Base-by-base conservation (phyloP, 1,140 invertebrate genomes). In the Acarapis woodi region DNA sequence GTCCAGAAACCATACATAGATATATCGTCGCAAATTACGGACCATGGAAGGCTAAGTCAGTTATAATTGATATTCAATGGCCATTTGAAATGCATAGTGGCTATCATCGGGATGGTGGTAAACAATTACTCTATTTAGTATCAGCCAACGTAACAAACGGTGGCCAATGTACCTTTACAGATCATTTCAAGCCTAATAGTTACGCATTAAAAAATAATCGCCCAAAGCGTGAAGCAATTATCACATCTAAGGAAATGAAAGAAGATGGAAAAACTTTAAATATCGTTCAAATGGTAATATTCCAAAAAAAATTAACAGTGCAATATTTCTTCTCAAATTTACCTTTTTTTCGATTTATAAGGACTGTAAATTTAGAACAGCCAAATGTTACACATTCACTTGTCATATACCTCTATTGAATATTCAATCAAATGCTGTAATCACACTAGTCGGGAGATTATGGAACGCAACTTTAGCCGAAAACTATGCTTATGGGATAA, bases 21-120 rank as follows among this genome's bases (percentile, higher is more conserved):
- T 93, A 80, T 52, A 66, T 72, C 56, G 67, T 83, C 3, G 51
- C 66, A 48, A 90, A 90, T 46, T 63, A 69, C 43, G 83, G 85
- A 1, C 74, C 79, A 0, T 85, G 76, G 66, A 65, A 67, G 48
- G 70, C 83, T 2, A 65, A 67, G 5, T 63, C 64, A 22, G 59
- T 87, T 0, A 64, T 70, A 47, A 67, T 93, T n/a, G 58, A 62
- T 20, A 73, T 94, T 40, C 62, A 66, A 2, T 88, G 83, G 83
- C 85, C 85, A 0, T 70, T 72, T 49, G 77, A 87, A 57, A 68
- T 87, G 1, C 68, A 71, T 16, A 77, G 70, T 46, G n/a, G n/a
- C n/a, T n/a, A n/a, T n/a, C 65, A 70, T 12, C 68, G 67, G 44
- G 51, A 59, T 10, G 61, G 70, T 46, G 77, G 76, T 29, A 87